Percentiles rank a stretch among this genome's conserved stretches.
phyloP scores from a whole-genome alignment of 2,113 vertebrate genomes.

The Willisornis vidua region DNA sequence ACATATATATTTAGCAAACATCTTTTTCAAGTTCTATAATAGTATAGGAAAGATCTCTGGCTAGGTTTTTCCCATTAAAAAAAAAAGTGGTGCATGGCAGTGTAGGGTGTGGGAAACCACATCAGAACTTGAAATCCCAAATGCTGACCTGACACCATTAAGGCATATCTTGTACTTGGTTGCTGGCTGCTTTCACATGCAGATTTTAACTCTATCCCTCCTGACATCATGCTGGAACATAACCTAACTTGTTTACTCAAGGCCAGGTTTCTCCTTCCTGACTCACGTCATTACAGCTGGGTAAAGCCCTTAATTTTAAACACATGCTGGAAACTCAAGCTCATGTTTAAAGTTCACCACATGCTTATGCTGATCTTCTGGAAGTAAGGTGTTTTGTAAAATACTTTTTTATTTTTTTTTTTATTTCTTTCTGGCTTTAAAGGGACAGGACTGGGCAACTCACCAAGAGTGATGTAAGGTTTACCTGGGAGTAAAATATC shows the following conservation, averaged over 20 bases:
- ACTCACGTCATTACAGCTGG: background rate
- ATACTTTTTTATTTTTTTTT: background rate
- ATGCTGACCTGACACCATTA: slow-evolving; percentile 67
- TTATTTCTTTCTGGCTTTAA: background rate
- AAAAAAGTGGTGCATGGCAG: slow-evolving; percentile 43
- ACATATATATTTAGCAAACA: background rate
- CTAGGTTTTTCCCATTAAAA: background rate
- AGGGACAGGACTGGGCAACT: background rate
- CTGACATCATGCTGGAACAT: background rate
- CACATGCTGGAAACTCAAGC: slow-evolving; percentile 5
- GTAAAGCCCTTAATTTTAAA: slow-evolving; percentile 4
- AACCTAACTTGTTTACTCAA: background rate
- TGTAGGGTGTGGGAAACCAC: slow-evolving; percentile 29
- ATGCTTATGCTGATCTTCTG: background rate
- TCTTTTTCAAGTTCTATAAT: slow-evolving; percentile 25
- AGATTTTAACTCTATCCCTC: slow-evolving; percentile 63
- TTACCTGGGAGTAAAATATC: background rate
- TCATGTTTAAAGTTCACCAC: background rate
- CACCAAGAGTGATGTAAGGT: background rate
- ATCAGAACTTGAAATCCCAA: slow-evolving; percentile 52
- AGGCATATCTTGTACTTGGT: background rate
- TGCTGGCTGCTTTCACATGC: background rate
- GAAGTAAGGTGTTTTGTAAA: background rate
- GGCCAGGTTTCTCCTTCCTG: background rate
- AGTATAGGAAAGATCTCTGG: background rate